Evolutionary conservation across 2,113 vertebrate genomes (phyloP), one percentile per base, ranked within the genome.

Genomic region (Dasypus novemcinctus): DNA sequence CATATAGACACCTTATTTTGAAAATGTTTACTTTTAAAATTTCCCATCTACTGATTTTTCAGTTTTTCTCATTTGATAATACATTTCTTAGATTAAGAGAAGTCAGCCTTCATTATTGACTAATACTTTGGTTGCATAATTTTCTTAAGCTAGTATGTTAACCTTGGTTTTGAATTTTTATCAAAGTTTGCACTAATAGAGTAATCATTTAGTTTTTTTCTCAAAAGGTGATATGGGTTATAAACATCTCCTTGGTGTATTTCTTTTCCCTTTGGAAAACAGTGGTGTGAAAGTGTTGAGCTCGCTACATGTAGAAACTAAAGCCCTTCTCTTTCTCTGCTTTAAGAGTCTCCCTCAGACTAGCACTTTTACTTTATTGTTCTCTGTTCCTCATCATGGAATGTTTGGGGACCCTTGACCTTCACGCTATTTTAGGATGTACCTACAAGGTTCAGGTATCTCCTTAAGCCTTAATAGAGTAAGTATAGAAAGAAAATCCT

Each of bases 51-150:
- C 66, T 90, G 38, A 59, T 80, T 80, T 89, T 46, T 97, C 74
- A 81, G n/a, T 96, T 96, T 95, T 75, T 36, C 41, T 91, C n/a
- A 90, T n/a, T 83, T 91, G 57, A 74, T 72, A 71, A 87, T 46
- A 5, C 90, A 43, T 41, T 94, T 96, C 12, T 86, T 91, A 75
- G 43, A 41, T 75, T 83, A 81, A 81, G 46, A 92, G 33, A 88
- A 93, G 49, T 61, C 54, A 81, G 27, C 41, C 72, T 84, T 86
- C 15, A 87, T 92, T 88, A 82, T 87, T 95, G 93, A 38, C 36
- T 72, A 76, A 74, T 89, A 80, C 68, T 88, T 93, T 87, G 54
- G 13, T 87, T 87, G n/a, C 14, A 81, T 92, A 83, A 88, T 85
- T 96, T 88, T 82, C 87, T 91, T 49, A 95, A 81, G 8, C 20